A percentile compares a stretch with the other conserved stretches of the same genome.
phyloP scores from a whole-genome alignment of 2,113 vertebrate genomes.

The Eulemur macaco region DNA sequence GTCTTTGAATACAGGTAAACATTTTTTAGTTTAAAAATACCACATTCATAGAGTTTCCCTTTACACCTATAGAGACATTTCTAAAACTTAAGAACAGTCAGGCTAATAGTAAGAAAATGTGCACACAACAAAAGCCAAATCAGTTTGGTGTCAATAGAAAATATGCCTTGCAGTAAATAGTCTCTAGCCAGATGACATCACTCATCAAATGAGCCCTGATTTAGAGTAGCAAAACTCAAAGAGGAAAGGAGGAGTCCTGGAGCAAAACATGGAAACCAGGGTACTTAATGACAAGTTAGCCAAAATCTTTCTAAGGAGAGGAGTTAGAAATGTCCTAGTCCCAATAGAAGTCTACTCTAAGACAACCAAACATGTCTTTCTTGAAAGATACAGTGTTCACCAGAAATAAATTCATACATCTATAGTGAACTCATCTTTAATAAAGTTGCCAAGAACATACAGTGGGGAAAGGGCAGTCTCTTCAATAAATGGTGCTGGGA shows the following conservation, averaged over 20 bases:
- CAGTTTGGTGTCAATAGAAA: conserved; percentile 28
- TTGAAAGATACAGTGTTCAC: background rate
- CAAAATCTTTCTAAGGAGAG: background rate
- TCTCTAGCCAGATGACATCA: background rate
- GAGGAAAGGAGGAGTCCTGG: background rate
- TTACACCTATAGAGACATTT: background rate
- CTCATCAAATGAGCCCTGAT: background rate
- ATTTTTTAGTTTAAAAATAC: background rate
- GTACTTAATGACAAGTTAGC: background rate
- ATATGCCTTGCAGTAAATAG: background rate
- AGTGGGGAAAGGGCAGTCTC: no score
- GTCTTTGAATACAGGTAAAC: background rate
- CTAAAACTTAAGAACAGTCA: background rate
- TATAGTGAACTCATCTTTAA: no score
- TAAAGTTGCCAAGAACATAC: no score
- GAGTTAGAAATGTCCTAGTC: background rate
- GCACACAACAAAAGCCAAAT: background rate
- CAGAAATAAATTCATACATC: no score
- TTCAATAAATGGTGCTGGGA: no score
- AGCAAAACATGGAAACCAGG: background rate
- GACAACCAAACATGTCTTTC: background rate
- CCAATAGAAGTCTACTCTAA: background rate
- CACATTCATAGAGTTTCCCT: background rate
- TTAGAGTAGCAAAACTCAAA: background rate
- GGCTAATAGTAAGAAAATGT: background rate